Conservation (phyloP, 2,797 vertebrate species). For the Catamblyrhynchus diadema region DNA sequence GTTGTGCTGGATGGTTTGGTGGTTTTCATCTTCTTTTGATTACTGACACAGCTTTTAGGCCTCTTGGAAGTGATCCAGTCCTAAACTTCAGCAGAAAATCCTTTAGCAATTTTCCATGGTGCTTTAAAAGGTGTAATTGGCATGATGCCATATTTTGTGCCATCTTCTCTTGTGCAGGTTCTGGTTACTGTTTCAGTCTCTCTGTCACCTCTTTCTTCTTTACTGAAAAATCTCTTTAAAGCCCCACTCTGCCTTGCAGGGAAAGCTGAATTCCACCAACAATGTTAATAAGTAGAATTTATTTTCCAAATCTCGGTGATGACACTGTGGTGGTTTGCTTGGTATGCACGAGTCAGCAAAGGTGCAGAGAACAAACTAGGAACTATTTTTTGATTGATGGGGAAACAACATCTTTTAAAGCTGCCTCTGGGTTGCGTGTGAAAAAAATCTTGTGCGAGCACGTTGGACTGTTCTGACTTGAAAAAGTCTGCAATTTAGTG, state of each 20-base stretch:
- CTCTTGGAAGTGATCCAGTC: neutral
- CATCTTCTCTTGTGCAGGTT: neutral
- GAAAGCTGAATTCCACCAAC: neutral
- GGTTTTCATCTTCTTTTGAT: neutral
- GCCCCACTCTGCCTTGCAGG: neutral
- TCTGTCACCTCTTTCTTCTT: neutral
- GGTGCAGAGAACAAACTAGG: neutral
- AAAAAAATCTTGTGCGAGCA: conserved; percentile 10
- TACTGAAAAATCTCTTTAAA: neutral
- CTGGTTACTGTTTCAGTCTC: neutral
- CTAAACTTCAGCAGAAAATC: neutral
- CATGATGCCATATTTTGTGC: neutral
- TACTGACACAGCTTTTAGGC: neutral
- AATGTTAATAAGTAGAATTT: neutral
- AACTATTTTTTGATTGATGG: neutral
- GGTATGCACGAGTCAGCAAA: neutral
- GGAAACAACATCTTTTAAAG: neutral
- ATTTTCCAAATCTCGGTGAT: neutral
- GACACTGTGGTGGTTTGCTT: neutral
- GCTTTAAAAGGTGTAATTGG: neutral
- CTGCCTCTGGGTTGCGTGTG: neutral
- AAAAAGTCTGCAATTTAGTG: neutral
- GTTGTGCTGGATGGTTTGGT: neutral
- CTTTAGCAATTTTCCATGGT: neutral
- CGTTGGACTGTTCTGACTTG: neutral